A percentile compares a stretch with the other conserved stretches of the same genome.
Conservation (phyloP, 2,888 invertebrate species). For the Agrochola litura region DNA sequence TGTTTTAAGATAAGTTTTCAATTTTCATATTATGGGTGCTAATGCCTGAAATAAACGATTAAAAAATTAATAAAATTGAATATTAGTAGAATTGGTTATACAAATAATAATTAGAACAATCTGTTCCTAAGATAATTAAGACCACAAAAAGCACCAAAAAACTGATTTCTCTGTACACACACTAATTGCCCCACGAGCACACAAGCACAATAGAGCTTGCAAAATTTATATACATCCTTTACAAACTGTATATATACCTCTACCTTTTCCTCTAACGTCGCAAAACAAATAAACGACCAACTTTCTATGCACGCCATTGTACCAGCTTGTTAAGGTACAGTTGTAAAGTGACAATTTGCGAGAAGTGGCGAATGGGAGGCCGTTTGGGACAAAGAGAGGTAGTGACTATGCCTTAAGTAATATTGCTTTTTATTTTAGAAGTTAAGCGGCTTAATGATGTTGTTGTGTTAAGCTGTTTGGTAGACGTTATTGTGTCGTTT, state of each 20-base stretch:
- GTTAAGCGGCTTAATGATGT: conserved; percentile 11
- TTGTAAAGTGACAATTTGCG: conserved; percentile 66
- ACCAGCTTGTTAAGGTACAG: conserved; percentile 62
- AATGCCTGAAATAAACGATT: too few relatives aligned
- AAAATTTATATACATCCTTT: conserved; percentile 42
- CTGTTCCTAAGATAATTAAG: neutral
- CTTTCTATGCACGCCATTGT: conserved; percentile 60
- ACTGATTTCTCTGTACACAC: too few relatives aligned
- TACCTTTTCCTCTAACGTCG: conserved; percentile 14
- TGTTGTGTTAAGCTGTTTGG: neutral
- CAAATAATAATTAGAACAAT: neutral
- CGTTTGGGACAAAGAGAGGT: conserved; percentile 44
- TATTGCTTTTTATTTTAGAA: conserved; percentile 57
- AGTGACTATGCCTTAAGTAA: conserved; percentile 48
- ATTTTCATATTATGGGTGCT: too few relatives aligned
- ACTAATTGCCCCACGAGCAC: neutral
- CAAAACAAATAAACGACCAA: conserved; percentile 54
- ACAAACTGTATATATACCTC: conserved; percentile 28
- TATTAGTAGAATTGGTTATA: neutral
- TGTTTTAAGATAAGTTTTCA: too few relatives aligned
- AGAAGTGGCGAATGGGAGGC: conserved; percentile 52
- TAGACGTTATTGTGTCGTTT: neutral
- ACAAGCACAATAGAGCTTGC: conserved; percentile 27
- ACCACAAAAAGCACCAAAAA: neutral
- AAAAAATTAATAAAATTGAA: too few relatives aligned